A percentile compares a stretch with the other conserved stretches of the same genome.
Evolutionary conservation across 2,113 vertebrate species (phyloP).

Genomic region (Pycnonotus jocosus): DNA sequence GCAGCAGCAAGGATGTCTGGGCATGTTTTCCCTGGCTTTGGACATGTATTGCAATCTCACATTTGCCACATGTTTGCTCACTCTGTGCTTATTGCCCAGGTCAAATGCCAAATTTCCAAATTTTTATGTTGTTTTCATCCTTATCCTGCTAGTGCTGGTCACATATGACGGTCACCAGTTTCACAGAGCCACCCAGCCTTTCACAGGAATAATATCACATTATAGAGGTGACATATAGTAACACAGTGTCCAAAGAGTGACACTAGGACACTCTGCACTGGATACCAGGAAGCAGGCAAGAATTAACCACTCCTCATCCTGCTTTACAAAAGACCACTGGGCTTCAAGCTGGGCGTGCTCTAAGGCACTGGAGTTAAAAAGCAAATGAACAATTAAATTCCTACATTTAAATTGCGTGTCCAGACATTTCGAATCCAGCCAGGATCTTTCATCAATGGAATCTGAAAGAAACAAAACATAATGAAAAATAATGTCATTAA

Average conservation of each 20-base stretch:
- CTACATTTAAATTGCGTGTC: conserved; percentile 73
- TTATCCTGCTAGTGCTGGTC: background rate
- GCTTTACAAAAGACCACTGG: background rate
- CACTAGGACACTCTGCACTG: background rate
- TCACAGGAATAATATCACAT: background rate
- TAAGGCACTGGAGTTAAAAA: background rate
- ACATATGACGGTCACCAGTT: background rate
- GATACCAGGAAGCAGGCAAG: background rate
- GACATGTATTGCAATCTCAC: background rate
- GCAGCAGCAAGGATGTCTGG: background rate
- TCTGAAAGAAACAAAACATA: conserved; percentile 59
- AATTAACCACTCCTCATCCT: background rate
- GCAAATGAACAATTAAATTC: background rate
- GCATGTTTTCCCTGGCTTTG: background rate
- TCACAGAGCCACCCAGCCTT: background rate
- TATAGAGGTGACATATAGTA: background rate
- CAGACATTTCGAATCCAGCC: conserved; percentile 76
- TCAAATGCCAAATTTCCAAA: background rate
- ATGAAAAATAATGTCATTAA: background rate
- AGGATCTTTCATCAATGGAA: conserved; percentile 74
- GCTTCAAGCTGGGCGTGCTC: background rate
- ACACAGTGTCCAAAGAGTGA: background rate
- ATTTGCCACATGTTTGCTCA: background rate
- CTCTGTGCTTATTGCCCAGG: background rate
- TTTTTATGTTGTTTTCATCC: background rate